These are phyloP conservation scores for Aelia acuminata DNA, from an alignment of 2,888 invertebrate genomes.

Conservation along the genomic window DNA sequence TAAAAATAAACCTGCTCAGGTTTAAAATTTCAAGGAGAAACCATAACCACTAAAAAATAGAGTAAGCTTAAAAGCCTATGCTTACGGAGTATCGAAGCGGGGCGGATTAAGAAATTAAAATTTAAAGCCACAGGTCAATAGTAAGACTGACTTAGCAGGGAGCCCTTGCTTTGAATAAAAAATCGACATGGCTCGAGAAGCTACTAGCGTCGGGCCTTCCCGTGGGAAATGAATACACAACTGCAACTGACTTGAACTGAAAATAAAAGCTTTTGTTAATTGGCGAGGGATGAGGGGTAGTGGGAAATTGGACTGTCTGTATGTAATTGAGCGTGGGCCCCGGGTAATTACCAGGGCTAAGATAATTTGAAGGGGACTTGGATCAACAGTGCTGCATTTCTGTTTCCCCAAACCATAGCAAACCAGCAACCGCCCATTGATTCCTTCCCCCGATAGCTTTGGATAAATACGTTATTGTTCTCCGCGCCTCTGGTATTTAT, in stretches of 20 bases:
- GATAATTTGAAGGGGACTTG: conserved; percentile 48
- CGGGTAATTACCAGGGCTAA: conserved; percentile 50
- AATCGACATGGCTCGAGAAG: conserved; percentile 21
- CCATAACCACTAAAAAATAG: background rate
- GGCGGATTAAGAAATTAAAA: conserved; percentile 49
- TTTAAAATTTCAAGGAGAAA: background rate
- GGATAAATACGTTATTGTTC: background rate
- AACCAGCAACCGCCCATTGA: background rate
- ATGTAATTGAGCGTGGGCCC: conserved; percentile 53
- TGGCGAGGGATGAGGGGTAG: conserved; percentile 29
- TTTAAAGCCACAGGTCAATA: conserved; percentile 48
- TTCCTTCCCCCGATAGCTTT: background rate
- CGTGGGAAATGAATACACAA: conserved; percentile 55
- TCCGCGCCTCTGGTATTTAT: background rate
- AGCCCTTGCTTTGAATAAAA: conserved; percentile 35
- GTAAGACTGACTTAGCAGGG: conserved; percentile 43
- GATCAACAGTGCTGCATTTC: conserved; percentile 40
- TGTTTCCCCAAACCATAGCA: conserved; percentile 44
- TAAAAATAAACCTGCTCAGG: background rate
- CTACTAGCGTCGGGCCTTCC: background rate
- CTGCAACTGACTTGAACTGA: conserved; percentile 51
- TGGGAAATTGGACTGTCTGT: conserved; percentile 37
- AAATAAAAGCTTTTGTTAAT: conserved; percentile 55
- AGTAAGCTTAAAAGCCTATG: conserved; percentile 36
- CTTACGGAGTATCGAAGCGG: background rate